Base-by-base conservation (phyloP, 2,797 vertebrate genomes). In the Arctocebus calabarensis region DNA sequence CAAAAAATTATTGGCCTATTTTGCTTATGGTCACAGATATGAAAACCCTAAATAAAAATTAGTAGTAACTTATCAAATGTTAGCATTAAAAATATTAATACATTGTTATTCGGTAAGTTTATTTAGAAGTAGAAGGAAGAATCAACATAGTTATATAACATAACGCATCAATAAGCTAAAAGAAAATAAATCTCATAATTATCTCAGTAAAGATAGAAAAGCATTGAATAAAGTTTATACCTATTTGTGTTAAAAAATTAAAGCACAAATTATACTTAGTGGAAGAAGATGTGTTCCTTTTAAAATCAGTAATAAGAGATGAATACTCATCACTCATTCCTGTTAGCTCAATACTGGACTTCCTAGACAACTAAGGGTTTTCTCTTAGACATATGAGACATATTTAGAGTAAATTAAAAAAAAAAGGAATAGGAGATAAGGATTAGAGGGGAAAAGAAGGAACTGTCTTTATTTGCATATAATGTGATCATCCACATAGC, bases 81-180 rank as follows among this genome's bases (percentile, higher is more conserved):
- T 77, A 70, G 6, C 70, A 68, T 74, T 84, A 77, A 78, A 45
- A 70, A 73, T 82, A 45, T 94, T 68, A n/a, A n/a, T n/a, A n/a
- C 81, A 55, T 78, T 71, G 23, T 84, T 43, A 73, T 55, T 79
- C 70, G 37, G 16, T 52, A 78, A 55, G 27, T 68, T 90, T 64
- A 43, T 90, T 93, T 29, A 83, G 78, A 43, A 86, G 48, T 61
- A 68, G 86, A 86, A 81, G 37, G n/a, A 43, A 82, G 45, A 61
- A 71, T 84, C 52, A 78, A 83, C 20, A 64, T 17, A 59, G 16
- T 22, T 48, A 27, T 17, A 57, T 22, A 95, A 43, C 59, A 84
- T 12, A 68, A 27, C 52, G 74, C 75, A 81, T 81, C 48, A 86
- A 66, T 37, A 45, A 20, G 61, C 40, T 73, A 61, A 75, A 61